Percentiles rank a stretch among this genome's conserved stretches.
phyloP scores from a whole-genome alignment of 1,140 invertebrate species.

The Meloidogyne exigua region DNA sequence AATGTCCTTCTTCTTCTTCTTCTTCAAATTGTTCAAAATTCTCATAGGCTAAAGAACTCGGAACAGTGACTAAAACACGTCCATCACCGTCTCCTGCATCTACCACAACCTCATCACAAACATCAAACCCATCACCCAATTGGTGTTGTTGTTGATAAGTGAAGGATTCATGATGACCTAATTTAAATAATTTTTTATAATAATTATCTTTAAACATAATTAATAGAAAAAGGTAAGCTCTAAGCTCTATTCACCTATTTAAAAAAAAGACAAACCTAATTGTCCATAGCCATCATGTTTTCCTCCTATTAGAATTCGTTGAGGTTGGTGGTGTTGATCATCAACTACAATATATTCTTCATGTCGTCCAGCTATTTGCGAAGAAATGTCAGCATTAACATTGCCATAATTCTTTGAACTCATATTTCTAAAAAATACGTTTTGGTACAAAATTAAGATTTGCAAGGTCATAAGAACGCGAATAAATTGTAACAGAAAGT shows the following conservation, averaged over 20 bases:
- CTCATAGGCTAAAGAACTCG: background rate
- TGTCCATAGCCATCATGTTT: background rate
- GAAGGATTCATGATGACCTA: too few relatives aligned
- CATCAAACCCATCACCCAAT: background rate
- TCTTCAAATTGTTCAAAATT: background rate
- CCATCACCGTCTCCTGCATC: background rate
- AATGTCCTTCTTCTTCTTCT: background rate
- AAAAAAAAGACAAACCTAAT: background rate
- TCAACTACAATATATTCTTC: background rate
- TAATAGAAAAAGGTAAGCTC: too few relatives aligned
- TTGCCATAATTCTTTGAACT: background rate
- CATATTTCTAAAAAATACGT: background rate
- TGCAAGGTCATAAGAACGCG: background rate
- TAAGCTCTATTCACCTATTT: too few relatives aligned
- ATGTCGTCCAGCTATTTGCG: background rate
- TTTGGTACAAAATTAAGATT: background rate
- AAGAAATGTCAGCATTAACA: too few relatives aligned
- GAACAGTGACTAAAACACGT: background rate
- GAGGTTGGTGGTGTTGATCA: background rate
- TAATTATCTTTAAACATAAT: too few relatives aligned
- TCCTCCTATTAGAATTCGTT: background rate
- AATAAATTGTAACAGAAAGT: background rate
- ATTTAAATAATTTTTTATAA: too few relatives aligned
- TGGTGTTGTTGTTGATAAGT: slow-evolving; percentile 1
- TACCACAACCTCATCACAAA: background rate